Conservation (phyloP, 53 echinoderm and acorn worm species). For the Apostichopus leukothele region DNA sequence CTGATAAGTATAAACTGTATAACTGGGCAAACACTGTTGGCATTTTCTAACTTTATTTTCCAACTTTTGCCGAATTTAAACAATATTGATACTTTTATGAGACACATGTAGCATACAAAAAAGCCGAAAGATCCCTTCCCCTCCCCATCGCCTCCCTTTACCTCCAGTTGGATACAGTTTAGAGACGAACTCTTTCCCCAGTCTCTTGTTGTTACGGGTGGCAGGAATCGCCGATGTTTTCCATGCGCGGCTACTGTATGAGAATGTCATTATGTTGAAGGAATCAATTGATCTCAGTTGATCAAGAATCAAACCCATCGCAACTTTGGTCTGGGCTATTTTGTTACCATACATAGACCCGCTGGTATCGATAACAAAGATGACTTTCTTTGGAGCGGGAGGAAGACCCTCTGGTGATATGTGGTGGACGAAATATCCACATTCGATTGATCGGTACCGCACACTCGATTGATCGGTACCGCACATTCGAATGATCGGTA, state of each 20-base stretch:
- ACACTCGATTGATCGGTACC: too few species aligned
- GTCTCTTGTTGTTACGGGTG: not conserved
- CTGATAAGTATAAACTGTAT: too few species aligned
- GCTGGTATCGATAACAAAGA: conserved; percentile 86
- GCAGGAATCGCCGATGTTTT: conserved; percentile 24
- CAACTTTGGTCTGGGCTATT: conserved; percentile 71
- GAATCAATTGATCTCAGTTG: conserved; percentile 66
- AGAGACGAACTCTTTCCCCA: conserved; percentile 32
- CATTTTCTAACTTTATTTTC: too few species aligned
- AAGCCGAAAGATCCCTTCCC: too few species aligned
- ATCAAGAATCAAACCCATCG: conserved; percentile 66
- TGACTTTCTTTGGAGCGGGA: conserved; percentile 73
- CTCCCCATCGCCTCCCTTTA: not conserved
- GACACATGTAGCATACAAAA: too few species aligned
- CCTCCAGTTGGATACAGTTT: conserved; percentile 45
- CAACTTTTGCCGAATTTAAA: too few species aligned
- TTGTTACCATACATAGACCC: conserved; percentile 77
- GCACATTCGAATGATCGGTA: too few species aligned
- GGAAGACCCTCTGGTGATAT: conserved; percentile 80
- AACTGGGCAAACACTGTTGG: too few species aligned
- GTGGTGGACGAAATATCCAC: conserved; percentile 94
- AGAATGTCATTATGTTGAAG: conserved; percentile 60
- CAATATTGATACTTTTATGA: too few species aligned
- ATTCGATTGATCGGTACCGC: too few species aligned
- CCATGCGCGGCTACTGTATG: conserved; percentile 9